Evolutionary conservation across 2,888 invertebrate species (phyloP).

Genomic region (Amaurobius ferox): DNA sequence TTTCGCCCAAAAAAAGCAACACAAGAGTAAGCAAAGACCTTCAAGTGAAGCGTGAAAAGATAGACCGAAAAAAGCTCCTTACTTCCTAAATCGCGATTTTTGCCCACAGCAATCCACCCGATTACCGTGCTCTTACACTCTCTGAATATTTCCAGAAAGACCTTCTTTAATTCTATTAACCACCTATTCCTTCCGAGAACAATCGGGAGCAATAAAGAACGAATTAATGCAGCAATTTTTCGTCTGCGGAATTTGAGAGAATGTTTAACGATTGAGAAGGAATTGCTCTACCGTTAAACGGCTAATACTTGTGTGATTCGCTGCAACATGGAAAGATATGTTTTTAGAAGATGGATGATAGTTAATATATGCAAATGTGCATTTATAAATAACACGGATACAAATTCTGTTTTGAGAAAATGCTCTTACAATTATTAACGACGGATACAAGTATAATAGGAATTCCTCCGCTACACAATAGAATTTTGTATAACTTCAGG

Average conservation of each 20-base stretch:
- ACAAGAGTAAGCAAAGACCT: neutral
- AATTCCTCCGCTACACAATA: no score
- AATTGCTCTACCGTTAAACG: slow-evolving; percentile 1
- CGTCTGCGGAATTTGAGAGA: neutral
- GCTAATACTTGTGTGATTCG: neutral
- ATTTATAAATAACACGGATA: no score
- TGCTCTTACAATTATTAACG: no score
- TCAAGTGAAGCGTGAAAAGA: neutral
- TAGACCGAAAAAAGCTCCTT: neutral
- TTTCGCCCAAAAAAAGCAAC: neutral
- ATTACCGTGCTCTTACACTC: neutral
- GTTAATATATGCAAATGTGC: neutral
- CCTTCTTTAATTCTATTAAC: slow-evolving; percentile 2
- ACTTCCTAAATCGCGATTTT: neutral
- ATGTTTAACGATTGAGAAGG: neutral
- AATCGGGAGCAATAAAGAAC: neutral
- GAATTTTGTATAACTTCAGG: no score
- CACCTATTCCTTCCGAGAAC: neutral
- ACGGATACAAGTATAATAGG: no score
- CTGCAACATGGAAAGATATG: neutral
- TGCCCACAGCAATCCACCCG: neutral
- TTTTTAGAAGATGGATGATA: neutral
- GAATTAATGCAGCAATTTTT: neutral
- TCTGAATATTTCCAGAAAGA: neutral
- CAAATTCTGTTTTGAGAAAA: no score